Conservation (phyloP, 2,888 invertebrate genomes). For the Cephalotes varians region DNA sequence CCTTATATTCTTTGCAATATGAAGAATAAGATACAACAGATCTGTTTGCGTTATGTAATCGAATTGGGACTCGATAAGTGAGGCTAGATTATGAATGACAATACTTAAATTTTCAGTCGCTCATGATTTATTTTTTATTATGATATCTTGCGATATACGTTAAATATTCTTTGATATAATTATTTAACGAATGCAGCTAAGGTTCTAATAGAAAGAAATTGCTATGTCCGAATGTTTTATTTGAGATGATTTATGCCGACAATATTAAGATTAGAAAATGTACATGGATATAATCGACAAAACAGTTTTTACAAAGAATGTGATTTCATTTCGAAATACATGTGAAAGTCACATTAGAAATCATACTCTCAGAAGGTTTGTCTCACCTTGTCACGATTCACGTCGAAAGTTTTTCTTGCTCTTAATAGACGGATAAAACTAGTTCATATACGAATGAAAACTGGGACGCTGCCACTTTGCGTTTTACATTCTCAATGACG, state of each 20-base stretch:
- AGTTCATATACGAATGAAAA: conserved; percentile 56
- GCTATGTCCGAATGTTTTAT: neutral
- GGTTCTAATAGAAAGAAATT: neutral
- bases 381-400: conserved; percentile 44
- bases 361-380: conserved; percentile 15
- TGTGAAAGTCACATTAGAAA: conserved; percentile 44
- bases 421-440: conserved; percentile 34
- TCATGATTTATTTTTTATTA: neutral
- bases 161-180: neutral
- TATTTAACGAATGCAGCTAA: neutral
- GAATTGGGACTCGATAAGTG: neutral
- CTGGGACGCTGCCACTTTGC: conserved; percentile 61
- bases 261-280: neutral
- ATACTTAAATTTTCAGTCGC: neutral
- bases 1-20: neutral
- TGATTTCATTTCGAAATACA: conserved; percentile 3
- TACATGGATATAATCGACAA: neutral
- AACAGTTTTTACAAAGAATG: conserved; percentile 11
- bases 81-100: neutral
- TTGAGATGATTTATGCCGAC: neutral
- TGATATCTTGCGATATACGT: neutral
- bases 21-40: neutral
- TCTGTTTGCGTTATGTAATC: neutral
- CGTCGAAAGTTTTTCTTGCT: conserved; percentile 56
- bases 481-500: conserved; percentile 55